Base-by-base conservation (phyloP, 2,113 vertebrate genomes). In the Tragelaphus buxtoni region DNA sequence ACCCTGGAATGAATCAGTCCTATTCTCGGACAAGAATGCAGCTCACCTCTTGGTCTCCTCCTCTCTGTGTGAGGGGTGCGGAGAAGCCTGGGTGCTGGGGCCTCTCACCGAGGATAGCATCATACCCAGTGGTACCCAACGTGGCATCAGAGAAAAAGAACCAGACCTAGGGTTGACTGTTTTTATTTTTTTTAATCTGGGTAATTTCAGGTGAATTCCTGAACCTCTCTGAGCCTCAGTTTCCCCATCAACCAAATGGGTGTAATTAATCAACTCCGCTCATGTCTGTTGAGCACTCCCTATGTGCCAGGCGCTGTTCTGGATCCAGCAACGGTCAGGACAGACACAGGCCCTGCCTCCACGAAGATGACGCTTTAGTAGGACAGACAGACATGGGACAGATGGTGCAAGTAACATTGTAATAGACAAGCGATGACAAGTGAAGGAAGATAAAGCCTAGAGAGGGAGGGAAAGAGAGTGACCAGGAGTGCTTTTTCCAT, bases 1-100 rank as follows among this genome's bases (percentile, higher is more conserved):
- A 53, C 97, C 95, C 96, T 97, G 87, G 95, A 49, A 96, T 90
- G 97, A 92, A 81, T 95, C 90, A 82, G 74, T 60, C 61, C 97
- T 97, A 96, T 98, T 98, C 98, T 96, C 85, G 92, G 97, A 97
- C 77, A 88, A 81, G 94, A 94, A 96, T 93, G 94, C 61, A 35
- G 35, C 94, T 90, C 63, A 94, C 96, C 86, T 95, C 92, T 81
- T 10, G 16, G 51, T 28, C 91, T 90, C 88, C 80, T 65, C 49
- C 77, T 53, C 47, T 53, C 28, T 72, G 49, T n/a, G 9, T 20
- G 45, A 77, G 63, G 30, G 87, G 81, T 7, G n/a, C 51, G 14
- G 58, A 82, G 90, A n/a, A n/a, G 86, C 72, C n/a, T 42, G 84
- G 55, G 5, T 28, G 60, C 65, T n/a, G 49, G 30, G 17, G 20